Percentiles rank a stretch among this genome's conserved stretches.
These are phyloP conservation scores for Brachionus angularis DNA, from an alignment of 1,140 invertebrate genomes.

Conservation along the genomic window DNA sequence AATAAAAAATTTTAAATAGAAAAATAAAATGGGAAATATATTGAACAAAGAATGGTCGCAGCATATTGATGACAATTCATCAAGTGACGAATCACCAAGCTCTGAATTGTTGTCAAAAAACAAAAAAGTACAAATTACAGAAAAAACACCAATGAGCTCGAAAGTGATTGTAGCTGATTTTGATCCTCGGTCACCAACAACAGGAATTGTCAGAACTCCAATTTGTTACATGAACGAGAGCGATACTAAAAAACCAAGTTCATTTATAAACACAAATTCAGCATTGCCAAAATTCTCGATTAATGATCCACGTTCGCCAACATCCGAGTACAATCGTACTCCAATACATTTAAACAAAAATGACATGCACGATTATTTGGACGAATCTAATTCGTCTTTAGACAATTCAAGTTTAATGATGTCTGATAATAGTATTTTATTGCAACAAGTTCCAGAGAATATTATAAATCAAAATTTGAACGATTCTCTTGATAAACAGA, in stretches of 20 bases:
- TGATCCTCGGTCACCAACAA: constrained; percentile 14
- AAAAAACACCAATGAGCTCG: constrained; percentile 2
- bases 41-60: constrained; percentile 35
- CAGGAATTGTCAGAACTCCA: constrained; percentile 17
- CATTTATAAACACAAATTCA: too few relatives aligned
- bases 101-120: background rate
- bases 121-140: background rate
- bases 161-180: constrained; percentile 5
- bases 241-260: background rate
- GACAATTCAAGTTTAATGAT: constrained; percentile 14
- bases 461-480: background rate
- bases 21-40: constrained; percentile 27
- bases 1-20: too few relatives aligned
- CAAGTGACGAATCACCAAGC: constrained; percentile 4
- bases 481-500: background rate
- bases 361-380: background rate
- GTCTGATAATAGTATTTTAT: background rate
- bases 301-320: constrained; percentile 17
- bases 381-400: background rate
- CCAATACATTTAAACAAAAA: constrained; percentile 7
- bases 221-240: constrained; percentile 23
- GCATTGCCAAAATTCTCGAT: too few relatives aligned
- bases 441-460: constrained; percentile 23
- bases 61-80: constrained; percentile 23
- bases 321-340: constrained; percentile 14